phyloP scores from a whole-genome alignment of 2,888 invertebrate genomes.

The Drosophila dives region DNA sequence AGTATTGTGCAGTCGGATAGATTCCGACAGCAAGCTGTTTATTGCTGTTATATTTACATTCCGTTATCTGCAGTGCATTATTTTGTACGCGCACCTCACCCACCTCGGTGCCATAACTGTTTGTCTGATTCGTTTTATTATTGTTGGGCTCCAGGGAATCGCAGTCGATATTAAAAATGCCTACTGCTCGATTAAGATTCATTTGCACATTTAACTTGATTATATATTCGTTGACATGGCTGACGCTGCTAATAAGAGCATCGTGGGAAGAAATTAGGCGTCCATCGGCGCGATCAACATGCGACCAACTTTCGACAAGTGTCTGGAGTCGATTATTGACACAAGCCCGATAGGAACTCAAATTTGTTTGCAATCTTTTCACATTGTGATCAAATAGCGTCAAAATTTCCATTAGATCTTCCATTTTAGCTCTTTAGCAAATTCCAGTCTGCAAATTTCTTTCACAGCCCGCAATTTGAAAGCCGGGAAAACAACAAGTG shows the following conservation, averaged over 20 bases:
- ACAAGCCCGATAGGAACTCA: conserved; percentile 34
- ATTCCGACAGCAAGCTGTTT: background rate
- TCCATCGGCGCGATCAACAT: conserved; percentile 23
- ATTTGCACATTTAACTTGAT: conserved; percentile 60
- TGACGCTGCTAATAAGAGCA: conserved; percentile 47
- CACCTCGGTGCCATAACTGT: conserved; percentile 25
- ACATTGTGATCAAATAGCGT: conserved; percentile 49
- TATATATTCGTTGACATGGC: conserved; percentile 45
- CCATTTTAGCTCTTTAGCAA: conserved; percentile 8
- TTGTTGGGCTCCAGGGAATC: background rate
- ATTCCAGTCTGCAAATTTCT: background rate
- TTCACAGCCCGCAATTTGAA: conserved; percentile 11
- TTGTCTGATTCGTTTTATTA: conserved; percentile 1
- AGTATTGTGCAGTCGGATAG: background rate
- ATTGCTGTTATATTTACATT: background rate
- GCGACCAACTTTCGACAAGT: conserved; percentile 35
- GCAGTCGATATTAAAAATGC: background rate
- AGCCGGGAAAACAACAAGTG: conserved; percentile 21
- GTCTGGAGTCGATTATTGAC: conserved; percentile 18
- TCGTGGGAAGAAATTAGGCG: conserved; percentile 42
- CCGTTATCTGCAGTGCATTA: background rate
- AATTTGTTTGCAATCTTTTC: conserved; percentile 38
- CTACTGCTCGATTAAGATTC: conserved; percentile 32
- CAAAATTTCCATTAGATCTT: conserved; percentile 36
- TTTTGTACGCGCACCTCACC: conserved; percentile 6